Base-by-base conservation (phyloP, 2,113 vertebrate genomes). In the Hippocampus guttulatus region DNA sequence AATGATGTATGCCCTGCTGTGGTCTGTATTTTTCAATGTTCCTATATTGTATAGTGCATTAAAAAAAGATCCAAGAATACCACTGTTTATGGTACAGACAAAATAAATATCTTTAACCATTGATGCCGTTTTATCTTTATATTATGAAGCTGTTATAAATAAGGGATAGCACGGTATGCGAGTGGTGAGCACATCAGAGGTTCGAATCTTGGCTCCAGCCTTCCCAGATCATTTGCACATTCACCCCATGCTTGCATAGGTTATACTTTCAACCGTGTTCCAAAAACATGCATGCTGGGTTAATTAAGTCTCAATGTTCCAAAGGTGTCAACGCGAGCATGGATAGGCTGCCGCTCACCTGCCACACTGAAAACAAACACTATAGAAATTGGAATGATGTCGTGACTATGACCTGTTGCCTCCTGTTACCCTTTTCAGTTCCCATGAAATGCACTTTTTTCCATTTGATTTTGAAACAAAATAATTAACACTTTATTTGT, bases 51-150 rank as follows among this genome's bases (percentile, higher is more conserved):
- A 51, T 43, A 73, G 84, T 78, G 49, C 83, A 45, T 80, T 74
- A 54, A 72, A 63, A 63, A 74, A 70, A 55, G 8, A 75, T 80
- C 77, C 76, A 80, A 75, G 72, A 21, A 81, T 75, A 71, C 62
- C 25, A 51, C 45, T 84, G 77, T 85, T 84, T 75, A 69, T 66
- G 21, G 55, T 81, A 73, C 57, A 73, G 76, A 90, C 76, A n/a
- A n/a, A 64, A 43, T 80, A 89, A 86, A 88, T 79, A 77, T 78
- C 40, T 16, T 82, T 30, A 85, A 81, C 78, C 81, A 85, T 69
- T 69, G 12, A 3, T 69, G 27, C 0, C 40, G 38, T 73, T 25
- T 64, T 69, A 18, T 63, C 69, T 49, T 66, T 4, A 33, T 1
- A 40, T 55, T 38, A 33, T 51, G 49, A 45, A 30, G 15, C 16